Evolutionary conservation across 2,888 invertebrate species (phyloP).

Genomic region (Pheosia tremula): DNA sequence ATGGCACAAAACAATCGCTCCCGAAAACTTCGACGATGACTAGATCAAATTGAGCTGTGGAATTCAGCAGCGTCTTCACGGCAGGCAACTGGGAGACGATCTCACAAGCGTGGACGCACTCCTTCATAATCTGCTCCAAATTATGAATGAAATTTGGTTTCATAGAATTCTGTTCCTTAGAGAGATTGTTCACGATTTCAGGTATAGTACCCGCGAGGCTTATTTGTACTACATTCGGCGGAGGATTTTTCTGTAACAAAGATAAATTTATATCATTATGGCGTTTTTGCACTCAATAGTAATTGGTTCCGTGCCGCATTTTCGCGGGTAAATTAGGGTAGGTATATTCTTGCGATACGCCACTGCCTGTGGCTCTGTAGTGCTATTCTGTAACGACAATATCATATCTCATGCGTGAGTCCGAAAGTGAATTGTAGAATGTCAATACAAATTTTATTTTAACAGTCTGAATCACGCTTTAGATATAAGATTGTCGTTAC

Average conservation of each 20-base stretch:
- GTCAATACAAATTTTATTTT: too few species aligned
- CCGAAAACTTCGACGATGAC: constrained; percentile 82
- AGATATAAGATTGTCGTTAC: too few species aligned
- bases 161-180: constrained; percentile 57
- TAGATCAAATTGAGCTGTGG: constrained; percentile 66
- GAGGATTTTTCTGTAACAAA: constrained; percentile 65
- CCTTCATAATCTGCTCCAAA: constrained; percentile 74
- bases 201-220: constrained; percentile 78
- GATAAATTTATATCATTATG: neutral
- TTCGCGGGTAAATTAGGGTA: too few species aligned
- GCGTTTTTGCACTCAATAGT: too few species aligned
- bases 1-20: constrained; percentile 83
- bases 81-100: constrained; percentile 68
- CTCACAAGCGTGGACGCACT: constrained; percentile 76
- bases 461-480: too few species aligned
- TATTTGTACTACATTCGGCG: constrained; percentile 72
- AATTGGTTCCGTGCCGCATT: too few species aligned
- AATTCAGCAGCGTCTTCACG: constrained; percentile 66
- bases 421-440: too few species aligned
- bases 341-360: too few species aligned
- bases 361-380: too few species aligned
- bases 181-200: constrained; percentile 74
- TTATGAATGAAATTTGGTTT: constrained; percentile 71
- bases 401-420: too few species aligned
- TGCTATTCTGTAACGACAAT: too few species aligned